Percentiles rank a stretch among this genome's conserved stretches.
phyloP scores from a whole-genome alignment of 2,797 vertebrate genomes.

The Hirundo rustica region DNA sequence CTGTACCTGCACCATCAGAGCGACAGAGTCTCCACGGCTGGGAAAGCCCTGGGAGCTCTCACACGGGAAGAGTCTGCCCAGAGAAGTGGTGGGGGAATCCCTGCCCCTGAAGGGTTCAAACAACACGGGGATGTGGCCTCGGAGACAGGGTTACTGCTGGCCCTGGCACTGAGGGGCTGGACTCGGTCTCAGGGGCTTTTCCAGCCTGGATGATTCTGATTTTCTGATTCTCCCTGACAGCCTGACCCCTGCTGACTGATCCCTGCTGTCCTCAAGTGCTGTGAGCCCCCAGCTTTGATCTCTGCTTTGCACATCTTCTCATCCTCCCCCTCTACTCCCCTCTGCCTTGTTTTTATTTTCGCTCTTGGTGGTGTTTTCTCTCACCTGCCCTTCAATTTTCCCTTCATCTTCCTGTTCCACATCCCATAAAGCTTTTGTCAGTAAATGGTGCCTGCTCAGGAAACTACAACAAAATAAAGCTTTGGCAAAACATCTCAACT shows the following conservation, averaged over 20 bases:
- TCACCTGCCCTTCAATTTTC: neutral
- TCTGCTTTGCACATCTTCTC: neutral
- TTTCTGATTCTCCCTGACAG: neutral
- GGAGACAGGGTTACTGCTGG: neutral
- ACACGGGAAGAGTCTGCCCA: accelerated
- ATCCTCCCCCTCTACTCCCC: neutral
- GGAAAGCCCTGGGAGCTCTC: neutral
- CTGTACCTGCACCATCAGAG: accelerated
- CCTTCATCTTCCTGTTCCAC: neutral
- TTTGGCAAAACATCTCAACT: neutral
- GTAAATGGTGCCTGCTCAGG: neutral
- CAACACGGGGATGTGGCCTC: accelerated
- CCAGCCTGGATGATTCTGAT: neutral
- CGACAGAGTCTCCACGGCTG: accelerated
- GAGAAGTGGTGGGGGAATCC: neutral
- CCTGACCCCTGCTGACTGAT: neutral
- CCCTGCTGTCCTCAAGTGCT: neutral
- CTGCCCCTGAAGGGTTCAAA: neutral
- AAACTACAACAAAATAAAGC: neutral
- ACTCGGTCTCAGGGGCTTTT: neutral
- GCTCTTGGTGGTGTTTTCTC: neutral
- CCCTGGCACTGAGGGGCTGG: neutral
- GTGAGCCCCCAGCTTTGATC: accelerated
- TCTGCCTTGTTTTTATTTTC: neutral
- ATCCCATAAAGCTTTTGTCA: neutral